A percentile compares a stretch with the other conserved stretches of the same genome.
These are phyloP conservation scores for Ethmia dodecea DNA, from an alignment of 2,888 invertebrate species.

Conservation along the genomic window DNA sequence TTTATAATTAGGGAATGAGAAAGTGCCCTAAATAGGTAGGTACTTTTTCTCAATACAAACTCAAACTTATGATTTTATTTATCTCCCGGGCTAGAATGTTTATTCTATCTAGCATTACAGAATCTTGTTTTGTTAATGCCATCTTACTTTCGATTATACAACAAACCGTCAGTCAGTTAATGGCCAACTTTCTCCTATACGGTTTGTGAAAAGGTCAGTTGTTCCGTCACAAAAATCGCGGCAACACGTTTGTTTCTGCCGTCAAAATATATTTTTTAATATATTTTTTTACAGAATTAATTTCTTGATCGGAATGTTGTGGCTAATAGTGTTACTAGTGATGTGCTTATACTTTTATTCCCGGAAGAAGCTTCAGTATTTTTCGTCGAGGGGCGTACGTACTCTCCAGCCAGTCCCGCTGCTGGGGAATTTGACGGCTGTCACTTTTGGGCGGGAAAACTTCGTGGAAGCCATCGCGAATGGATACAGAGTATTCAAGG, in stretches of 20 bases:
- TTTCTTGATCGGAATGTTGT: constrained; percentile 29
- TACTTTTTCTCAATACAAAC: no score
- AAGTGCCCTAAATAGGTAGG: no score
- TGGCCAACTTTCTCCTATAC: constrained; percentile 27
- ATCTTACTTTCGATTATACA: no score
- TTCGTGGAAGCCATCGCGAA: constrained; percentile 47
- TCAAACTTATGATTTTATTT: no score
- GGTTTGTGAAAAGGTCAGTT: constrained; percentile 12
- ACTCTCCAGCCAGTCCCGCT: constrained; percentile 44
- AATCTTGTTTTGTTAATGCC: no score
- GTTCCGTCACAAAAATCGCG: constrained; percentile 16
- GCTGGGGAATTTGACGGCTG: constrained; percentile 49
- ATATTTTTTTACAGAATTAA: background rate
- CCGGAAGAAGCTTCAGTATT: constrained; percentile 36
- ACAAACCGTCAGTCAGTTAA: no score
- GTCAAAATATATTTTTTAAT: background rate
- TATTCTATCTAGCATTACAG: no score
- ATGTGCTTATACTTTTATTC: constrained; percentile 39
- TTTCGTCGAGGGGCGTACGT: constrained; percentile 40
- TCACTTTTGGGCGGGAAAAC: constrained; percentile 46
- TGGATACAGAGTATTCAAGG: constrained; percentile 45
- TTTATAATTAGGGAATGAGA: no score
- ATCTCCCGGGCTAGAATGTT: no score
- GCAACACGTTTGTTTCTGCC: background rate
- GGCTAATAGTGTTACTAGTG: constrained; percentile 33